Evolutionary conservation across 1,140 invertebrate species (phyloP), one percentile per base, ranked within the genome.

Genomic region (Leptoteleia sp.): DNA sequence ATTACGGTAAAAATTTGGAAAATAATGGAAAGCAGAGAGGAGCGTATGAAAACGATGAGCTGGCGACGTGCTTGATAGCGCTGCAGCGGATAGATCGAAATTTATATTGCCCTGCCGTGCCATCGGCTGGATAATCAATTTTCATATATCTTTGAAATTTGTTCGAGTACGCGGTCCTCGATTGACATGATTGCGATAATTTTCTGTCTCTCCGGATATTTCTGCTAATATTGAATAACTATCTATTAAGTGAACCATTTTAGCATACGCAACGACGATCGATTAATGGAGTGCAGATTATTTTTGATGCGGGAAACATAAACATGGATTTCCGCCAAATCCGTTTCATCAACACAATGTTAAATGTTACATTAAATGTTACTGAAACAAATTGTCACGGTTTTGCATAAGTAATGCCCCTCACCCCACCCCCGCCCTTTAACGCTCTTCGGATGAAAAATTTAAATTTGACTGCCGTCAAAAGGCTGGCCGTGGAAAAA

Each of bases 81-180:
- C 64, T 79, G 70, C 68, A 79, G 22, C 42, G 48, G 68, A 79
- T 71, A 31, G 68, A 70, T 79, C 57, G 43, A 71, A 75, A 79
- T 75, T 79, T 79, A 75, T 79, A 79, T 65, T 79, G 65, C 42
- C 70, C 33, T 65, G 29, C 35, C 47, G 42, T 50, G 52, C 47
- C 65, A 75, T 70, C 43, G 38, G 22, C 6, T 16, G 62, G 57
- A 79, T 72, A 79, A 79, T 79, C 62, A 79, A 73, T 79, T 79
- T 72, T 79, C 76, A 79, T 73, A 79, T 79, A 79, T 79, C 76
- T 79, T 78, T 72, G 68, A 70, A 68, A 79, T 73, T 79, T 61
- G 76, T 79, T 79, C 62, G 64, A 73, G 68, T 73, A 59, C 68
- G 62, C 33, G 61, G 62, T 57, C 45, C 47, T 61, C 40, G 76